These are phyloP conservation scores for Temnothorax longispinosus DNA, from an alignment of 1,140 invertebrate genomes.

Conservation along the genomic window DNA sequence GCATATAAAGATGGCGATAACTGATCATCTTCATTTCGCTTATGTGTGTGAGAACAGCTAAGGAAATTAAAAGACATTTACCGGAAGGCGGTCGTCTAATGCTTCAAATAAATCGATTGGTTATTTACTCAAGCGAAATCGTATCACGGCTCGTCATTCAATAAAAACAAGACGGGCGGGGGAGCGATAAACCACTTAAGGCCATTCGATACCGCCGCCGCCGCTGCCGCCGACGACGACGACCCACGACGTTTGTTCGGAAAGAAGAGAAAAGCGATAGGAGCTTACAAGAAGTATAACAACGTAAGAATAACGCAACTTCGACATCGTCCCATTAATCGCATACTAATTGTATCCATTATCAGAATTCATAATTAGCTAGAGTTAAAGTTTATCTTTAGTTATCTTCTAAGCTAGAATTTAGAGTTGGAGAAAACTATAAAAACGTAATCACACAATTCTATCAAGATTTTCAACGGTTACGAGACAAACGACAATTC, in stretches of 20 bases:
- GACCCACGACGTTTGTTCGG: conserved; percentile 34
- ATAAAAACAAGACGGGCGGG: conserved; percentile 82
- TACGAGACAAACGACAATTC: neutral
- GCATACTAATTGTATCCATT: neutral
- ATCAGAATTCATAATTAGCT: neutral
- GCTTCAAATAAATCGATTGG: conserved; percentile 80
- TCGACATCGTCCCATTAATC: neutral
- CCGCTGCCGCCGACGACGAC: conserved; percentile 2
- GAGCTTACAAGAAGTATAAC: conserved; percentile 23
- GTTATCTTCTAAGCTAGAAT: neutral
- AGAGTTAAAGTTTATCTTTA: neutral
- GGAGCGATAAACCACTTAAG: conserved; percentile 84
- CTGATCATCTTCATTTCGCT: neutral
- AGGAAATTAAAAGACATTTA: conserved; percentile 78
- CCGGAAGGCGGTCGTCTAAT: conserved; percentile 75
- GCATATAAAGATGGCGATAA: neutral
- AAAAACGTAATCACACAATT: neutral
- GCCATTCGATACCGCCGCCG: conserved; percentile 67
- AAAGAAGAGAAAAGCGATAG: conserved; percentile 57
- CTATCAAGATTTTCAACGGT: neutral
- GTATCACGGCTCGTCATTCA: conserved; percentile 82
- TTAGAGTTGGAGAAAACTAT: neutral
- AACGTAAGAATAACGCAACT: neutral
- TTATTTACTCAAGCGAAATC: conserved; percentile 83
- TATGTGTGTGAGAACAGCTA: neutral